Evolutionary conservation across 2,888 invertebrate species (phyloP).

Genomic region (Eurois occulta): DNA sequence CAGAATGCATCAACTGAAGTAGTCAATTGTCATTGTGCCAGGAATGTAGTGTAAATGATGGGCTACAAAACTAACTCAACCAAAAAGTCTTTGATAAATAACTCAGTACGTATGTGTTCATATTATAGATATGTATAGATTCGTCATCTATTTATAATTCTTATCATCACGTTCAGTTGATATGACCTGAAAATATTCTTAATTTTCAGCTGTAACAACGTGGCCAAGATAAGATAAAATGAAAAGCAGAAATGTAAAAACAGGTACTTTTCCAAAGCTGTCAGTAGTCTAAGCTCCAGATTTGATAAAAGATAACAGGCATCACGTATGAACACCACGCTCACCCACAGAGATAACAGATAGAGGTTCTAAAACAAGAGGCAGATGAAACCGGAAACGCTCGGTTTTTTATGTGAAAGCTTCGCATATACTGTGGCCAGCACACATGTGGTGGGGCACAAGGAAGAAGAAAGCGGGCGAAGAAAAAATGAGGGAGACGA

Average conservation of each 20-base stretch:
- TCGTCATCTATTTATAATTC: slow-evolving; percentile 1
- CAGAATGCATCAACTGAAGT: background rate
- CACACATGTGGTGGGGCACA: slow-evolving; percentile 91
- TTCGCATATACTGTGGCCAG: slow-evolving; percentile 77
- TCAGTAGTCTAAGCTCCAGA: slow-evolving; percentile 50
- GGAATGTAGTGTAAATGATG: background rate
- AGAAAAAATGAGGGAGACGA: slow-evolving; percentile 91
- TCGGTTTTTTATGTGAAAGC: slow-evolving; percentile 68
- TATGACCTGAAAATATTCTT: slow-evolving; percentile 36
- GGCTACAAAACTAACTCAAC: background rate
- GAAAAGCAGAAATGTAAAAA: slow-evolving; percentile 34
- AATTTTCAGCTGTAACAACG: slow-evolving; percentile 25
- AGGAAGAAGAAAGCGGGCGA: slow-evolving; percentile 90
- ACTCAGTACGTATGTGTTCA: background rate
- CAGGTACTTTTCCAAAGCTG: slow-evolving; percentile 32
- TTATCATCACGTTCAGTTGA: slow-evolving; percentile 14
- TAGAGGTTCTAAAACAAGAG: slow-evolving; percentile 44
- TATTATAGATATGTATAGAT: background rate
- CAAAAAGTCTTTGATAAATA: background rate
- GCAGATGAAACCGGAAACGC: slow-evolving; percentile 82
- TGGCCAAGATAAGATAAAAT: slow-evolving; percentile 34
- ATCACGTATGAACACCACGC: slow-evolving; percentile 48
- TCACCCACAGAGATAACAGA: slow-evolving; percentile 54
- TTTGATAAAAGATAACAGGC: slow-evolving; percentile 48
- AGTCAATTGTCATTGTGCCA: background rate